phyloP scores from a whole-genome alignment of 2,797 vertebrate genomes.

The Danio jaintianensis region DNA sequence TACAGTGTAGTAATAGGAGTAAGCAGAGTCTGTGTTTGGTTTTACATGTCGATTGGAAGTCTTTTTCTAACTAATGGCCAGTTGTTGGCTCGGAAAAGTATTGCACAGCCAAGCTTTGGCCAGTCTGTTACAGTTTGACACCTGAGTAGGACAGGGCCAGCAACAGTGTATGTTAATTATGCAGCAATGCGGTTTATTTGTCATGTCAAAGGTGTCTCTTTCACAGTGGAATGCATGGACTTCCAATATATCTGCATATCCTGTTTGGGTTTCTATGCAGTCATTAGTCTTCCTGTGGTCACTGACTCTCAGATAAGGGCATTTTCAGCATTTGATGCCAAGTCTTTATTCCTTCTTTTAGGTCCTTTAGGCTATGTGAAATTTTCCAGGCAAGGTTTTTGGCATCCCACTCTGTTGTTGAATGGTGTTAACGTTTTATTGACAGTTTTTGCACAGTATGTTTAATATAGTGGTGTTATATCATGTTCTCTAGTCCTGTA shows the following conservation, averaged over 20 bases:
- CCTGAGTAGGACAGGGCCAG: neutral
- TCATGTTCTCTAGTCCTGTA: neutral
- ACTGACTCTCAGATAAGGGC: constrained; percentile 26
- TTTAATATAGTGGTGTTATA: too few species aligned
- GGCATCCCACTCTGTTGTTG: neutral
- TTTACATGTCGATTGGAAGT: neutral
- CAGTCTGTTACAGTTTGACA: neutral
- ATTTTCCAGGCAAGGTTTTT: constrained; percentile 13
- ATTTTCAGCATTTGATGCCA: constrained; percentile 2
- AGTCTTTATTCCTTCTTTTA: neutral
- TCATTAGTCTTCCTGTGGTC: constrained; percentile 35
- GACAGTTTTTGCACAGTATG: constrained; percentile 1
- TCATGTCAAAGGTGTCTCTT: neutral
- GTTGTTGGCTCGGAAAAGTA: neutral
- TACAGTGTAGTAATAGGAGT: too few species aligned
- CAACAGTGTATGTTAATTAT: neutral
- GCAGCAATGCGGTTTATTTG: neutral
- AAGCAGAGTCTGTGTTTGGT: too few species aligned
- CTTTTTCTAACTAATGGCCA: neutral
- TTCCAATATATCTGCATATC: constrained; percentile 18
- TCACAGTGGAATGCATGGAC: neutral
- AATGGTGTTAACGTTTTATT: constrained; percentile 12
- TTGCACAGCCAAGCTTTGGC: too few species aligned
- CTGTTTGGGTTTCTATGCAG: constrained; percentile 22
- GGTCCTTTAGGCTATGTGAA: neutral